Evolutionary conservation across 2,113 vertebrate species (phyloP).

Genomic region (Forbesichthys agassizii): DNA sequence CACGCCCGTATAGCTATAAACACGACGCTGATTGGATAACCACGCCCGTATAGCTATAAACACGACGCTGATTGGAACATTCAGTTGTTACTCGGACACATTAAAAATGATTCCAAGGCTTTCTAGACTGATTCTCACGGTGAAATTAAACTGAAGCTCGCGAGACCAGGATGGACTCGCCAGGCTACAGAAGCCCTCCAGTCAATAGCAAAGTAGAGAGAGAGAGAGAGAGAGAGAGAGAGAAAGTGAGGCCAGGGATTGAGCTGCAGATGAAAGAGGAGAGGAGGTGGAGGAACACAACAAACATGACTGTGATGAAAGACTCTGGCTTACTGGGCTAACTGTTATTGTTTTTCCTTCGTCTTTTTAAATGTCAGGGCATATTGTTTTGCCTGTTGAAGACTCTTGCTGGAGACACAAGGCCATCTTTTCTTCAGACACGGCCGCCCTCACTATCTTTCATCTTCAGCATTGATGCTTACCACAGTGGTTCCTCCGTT

Average conservation of each 20-base stretch:
- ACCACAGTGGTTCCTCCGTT: constrained; percentile 10
- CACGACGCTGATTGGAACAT: too few relatives aligned
- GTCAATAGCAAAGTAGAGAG: constrained; percentile 31
- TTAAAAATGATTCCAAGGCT: too few relatives aligned
- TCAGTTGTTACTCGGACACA: too few relatives aligned
- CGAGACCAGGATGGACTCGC: too few relatives aligned
- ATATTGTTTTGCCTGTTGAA: constrained; percentile 39
- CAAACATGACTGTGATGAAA: constrained; percentile 31
- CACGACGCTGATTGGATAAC: too few relatives aligned
- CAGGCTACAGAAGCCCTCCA: constrained; percentile 15
- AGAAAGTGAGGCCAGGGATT: constrained; percentile 38
- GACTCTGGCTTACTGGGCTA: constrained; percentile 18
- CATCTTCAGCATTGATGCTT: not conserved
- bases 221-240: constrained; percentile 27
- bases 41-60: too few relatives aligned
- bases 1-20: too few relatives aligned
- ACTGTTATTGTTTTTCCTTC: constrained; percentile 20
- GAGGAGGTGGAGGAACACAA: constrained; percentile 30
- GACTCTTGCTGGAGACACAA: constrained; percentile 71
- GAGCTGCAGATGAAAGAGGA: constrained; percentile 2
- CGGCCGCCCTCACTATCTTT: constrained; percentile 13
- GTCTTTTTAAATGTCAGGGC: constrained; percentile 63
- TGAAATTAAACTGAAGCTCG: too few relatives aligned
- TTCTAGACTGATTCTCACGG: too few relatives aligned
- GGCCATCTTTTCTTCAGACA: constrained; percentile 56